A percentile compares a stretch with the other conserved stretches of the same genome.
Evolutionary conservation across 23 tunicate species (phyloP).

Genomic region (Ascidia mentula): DNA sequence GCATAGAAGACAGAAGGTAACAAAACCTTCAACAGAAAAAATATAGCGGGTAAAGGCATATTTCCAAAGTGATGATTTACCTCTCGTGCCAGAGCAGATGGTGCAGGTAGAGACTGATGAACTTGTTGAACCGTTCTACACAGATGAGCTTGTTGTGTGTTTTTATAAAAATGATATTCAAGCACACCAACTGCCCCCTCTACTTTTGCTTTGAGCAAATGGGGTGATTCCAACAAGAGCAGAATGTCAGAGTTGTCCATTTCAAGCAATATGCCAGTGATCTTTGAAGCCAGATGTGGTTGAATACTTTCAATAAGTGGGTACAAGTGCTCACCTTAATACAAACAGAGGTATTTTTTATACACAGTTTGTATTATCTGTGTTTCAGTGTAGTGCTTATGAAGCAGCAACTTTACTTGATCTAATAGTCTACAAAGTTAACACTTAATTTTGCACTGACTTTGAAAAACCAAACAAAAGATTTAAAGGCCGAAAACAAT

Average conservation of each 20-base stretch:
- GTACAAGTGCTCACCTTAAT: constrained; percentile 41
- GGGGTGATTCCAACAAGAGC: constrained; percentile 91
- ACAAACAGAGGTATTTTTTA: background rate
- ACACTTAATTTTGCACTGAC: too few species aligned
- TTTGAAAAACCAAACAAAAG: too few species aligned
- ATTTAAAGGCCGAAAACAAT: background rate
- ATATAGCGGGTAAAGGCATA: too few species aligned
- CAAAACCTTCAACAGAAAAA: too few species aligned
- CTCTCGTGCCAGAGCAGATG: too few species aligned
- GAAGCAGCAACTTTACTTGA: too few species aligned
- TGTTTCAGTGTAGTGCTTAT: background rate
- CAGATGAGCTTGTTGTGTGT: constrained; percentile 10
- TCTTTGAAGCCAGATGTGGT: constrained; percentile 89
- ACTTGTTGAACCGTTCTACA: too few species aligned
- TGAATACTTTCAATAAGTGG: constrained; percentile 75
- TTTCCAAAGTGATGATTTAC: too few species aligned
- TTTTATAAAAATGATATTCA: constrained; percentile 72
- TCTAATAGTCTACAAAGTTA: too few species aligned
- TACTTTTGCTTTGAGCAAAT: constrained; percentile 86
- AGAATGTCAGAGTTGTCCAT: constrained; percentile 97
- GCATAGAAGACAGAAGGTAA: too few species aligned
- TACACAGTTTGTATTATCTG: background rate
- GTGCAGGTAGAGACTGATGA: constrained; percentile 22
- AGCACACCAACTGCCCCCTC: constrained; percentile 95
- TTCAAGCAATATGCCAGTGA: constrained; percentile 98